A percentile compares a stretch with the other conserved stretches of the same genome.
phyloP scores from a whole-genome alignment of 2,797 vertebrate genomes.

The Pteronotus mesoamericanus region DNA sequence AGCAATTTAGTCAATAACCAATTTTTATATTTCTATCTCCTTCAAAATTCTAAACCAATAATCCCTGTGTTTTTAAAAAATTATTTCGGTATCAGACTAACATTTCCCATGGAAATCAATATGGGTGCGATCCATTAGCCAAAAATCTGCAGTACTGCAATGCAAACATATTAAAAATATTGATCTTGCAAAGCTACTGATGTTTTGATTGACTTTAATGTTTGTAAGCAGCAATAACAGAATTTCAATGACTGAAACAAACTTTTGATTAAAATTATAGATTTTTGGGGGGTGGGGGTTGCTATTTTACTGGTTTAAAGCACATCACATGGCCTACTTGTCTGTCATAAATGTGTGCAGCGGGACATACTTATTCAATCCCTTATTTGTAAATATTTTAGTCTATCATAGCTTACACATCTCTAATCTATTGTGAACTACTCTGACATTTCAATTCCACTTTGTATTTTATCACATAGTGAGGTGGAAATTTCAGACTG shows the following conservation, averaged over 20 bases:
- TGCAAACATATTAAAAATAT: conserved; percentile 91
- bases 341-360: conserved; percentile 75
- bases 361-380: conserved; percentile 78
- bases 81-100: conserved; percentile 93
- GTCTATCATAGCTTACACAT: conserved; percentile 63
- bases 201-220: conserved; percentile 87
- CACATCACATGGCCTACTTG: conserved; percentile 76
- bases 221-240: conserved; percentile 87
- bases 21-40: conserved; percentile 94
- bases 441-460: conserved; percentile 54
- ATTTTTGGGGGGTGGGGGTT: conserved; percentile 79
- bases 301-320: conserved; percentile 83
- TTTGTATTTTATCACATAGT: not conserved
- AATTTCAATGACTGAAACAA: conserved; percentile 87
- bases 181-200: conserved; percentile 85
- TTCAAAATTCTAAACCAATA: conserved; percentile 89
- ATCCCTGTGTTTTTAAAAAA: conserved; percentile 82
- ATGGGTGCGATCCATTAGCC: conserved; percentile 92
- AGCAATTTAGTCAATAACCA: conserved; percentile 95
- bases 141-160: conserved; percentile 89
- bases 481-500: conserved; percentile 17
- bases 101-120: conserved; percentile 97
- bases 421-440: conserved; percentile 65
- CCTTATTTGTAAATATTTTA: conserved; percentile 79
- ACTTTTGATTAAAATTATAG: conserved; percentile 92